These are phyloP conservation scores for Irena cyanogastra DNA, from an alignment of 2,113 vertebrate genomes.

Conservation along the genomic window DNA sequence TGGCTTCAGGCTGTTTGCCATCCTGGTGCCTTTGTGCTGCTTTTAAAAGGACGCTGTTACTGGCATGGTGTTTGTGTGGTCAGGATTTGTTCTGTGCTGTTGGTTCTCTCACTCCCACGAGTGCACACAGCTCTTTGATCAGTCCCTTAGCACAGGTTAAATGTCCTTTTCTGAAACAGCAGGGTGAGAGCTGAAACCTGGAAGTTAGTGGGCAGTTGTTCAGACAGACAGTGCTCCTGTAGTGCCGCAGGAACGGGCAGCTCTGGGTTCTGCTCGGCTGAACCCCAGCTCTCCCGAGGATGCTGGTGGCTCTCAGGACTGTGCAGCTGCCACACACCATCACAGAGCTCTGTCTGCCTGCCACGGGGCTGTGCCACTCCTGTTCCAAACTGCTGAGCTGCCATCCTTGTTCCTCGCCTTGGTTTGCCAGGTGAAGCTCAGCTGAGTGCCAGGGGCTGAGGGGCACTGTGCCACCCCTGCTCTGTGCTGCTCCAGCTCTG, in stretches of 20 bases:
- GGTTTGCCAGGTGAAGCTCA: background rate
- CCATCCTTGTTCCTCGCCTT: background rate
- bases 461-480: background rate
- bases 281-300: background rate
- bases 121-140: background rate
- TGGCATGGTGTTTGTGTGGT: background rate
- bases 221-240: background rate
- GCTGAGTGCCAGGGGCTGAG: background rate
- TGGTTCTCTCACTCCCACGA: background rate
- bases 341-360: background rate
- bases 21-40: background rate
- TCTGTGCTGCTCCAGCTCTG: background rate
- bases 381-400: background rate
- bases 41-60: background rate
- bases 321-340: background rate
- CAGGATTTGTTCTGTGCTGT: background rate
- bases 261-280: background rate
- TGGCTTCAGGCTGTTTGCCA: background rate
- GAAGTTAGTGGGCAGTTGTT: background rate
- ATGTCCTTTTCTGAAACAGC: background rate
- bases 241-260: accelerated
- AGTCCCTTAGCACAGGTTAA: background rate
- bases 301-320: background rate
- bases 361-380: background rate
- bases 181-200: background rate